Conservation (phyloP, 2,888 invertebrate genomes). For the Protophormia terraenovae region DNA sequence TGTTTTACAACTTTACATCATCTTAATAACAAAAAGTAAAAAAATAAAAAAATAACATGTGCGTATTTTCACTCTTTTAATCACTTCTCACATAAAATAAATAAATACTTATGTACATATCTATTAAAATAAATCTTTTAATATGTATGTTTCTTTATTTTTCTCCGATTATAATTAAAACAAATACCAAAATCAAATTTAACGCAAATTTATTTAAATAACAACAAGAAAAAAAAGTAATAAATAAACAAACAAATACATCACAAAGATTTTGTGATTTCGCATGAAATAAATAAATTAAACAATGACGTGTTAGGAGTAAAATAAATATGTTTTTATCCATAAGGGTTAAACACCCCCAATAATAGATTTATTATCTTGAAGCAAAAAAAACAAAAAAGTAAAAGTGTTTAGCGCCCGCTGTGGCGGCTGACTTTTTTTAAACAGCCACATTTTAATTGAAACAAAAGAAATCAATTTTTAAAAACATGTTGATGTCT, state of each 20-base stretch:
- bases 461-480: background rate
- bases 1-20: background rate
- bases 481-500: background rate
- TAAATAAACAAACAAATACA: conserved; percentile 1
- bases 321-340: background rate
- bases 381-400: background rate
- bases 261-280: background rate
- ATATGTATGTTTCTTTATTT: background rate
- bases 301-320: conserved; percentile 1
- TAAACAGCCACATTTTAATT: background rate
- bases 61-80: background rate
- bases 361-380: conserved; percentile 1
- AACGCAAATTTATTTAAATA: background rate
- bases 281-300: background rate
- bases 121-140: background rate
- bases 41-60: background rate
- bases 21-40: background rate
- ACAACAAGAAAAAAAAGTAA: background rate
- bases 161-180: background rate
- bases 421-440: background rate
- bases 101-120: background rate
- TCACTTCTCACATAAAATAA: background rate
- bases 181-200: background rate
- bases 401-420: background rate
- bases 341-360: conserved; percentile 1